Base-by-base conservation (phyloP, 2,888 invertebrate genomes). In the Morinoia aosen region DNA sequence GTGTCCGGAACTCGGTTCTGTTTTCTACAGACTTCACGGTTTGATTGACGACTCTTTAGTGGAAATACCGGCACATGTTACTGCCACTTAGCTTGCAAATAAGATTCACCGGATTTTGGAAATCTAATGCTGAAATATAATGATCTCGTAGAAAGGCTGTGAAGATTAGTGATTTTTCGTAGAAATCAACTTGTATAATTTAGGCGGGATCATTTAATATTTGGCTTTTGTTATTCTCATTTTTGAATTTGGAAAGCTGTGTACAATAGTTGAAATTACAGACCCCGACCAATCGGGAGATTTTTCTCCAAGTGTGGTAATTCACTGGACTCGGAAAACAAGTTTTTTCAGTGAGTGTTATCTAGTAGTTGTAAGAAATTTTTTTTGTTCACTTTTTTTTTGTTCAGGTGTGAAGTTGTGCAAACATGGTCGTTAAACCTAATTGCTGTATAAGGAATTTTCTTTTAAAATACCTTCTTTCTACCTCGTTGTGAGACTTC, bases 1-100 rank as follows among this genome's bases (percentile, higher is more conserved):
- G 56, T 93, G 93, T n/a, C 93, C 93, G 0, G 93, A 93, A 57
- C 57, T 93, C n/a, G 39, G 48, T 93, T 57, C 57, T 93, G 93
- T 57, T 93, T 93, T 93, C 25, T 33, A 12, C 14, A 93, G 16
- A 57, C 57, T 93, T 33, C 93, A 93, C 12, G 39, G 40, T 57
- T 57, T 93, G 10, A 93, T 93, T 48, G 57, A 93, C 7, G 33
- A 93, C 12, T 93, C 93, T 10, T 93, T 93, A 57, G 12, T 19
- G 19, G 57, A 93, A n/a, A 14, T 93, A 48, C 56, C 56, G 25
- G 10, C 93, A 12, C 3, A 12, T 57, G 57, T 12, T 57, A 93
- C 93, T 57, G 58, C 12, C 48, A 8, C 25, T 14, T 90, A 90
- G 40, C 90, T 48, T 25, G 25, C 25, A 33, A 76, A 76, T 76